These are phyloP conservation scores for Peromyscus eremicus DNA, from an alignment of 2,797 vertebrate species.

Conservation along the genomic window DNA sequence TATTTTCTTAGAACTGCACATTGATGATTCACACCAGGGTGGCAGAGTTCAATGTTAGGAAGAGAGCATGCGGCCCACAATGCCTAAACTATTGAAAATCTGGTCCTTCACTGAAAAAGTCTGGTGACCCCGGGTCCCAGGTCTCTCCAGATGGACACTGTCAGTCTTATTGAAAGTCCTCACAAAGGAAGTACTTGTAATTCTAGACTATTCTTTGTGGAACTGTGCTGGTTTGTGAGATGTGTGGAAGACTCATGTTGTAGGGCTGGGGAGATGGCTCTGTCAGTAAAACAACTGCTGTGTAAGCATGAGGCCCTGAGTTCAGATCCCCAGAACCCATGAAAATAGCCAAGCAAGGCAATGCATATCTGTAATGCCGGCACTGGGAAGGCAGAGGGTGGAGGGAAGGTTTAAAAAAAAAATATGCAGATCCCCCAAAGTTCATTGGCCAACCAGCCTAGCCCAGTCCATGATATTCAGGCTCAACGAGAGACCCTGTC, in stretches of 20 bases:
- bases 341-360: not conserved
- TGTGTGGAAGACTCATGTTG: not conserved
- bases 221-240: not conserved
- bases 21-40: not conserved
- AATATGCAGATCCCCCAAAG: no score
- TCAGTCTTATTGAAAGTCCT: not conserved
- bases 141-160: not conserved
- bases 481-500: not conserved
- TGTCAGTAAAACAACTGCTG: not conserved
- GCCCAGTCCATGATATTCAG: not conserved
- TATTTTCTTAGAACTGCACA: slow-evolving; percentile 5
- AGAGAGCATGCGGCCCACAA: not conserved
- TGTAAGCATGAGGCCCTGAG: not conserved
- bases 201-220: not conserved
- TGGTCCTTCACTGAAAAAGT: not conserved
- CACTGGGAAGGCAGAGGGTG: not conserved
- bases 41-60: not conserved
- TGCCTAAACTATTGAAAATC: not conserved
- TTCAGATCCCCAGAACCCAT: not conserved
- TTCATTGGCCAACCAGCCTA: not conserved
- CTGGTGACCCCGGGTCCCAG: not conserved
- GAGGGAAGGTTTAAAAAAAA: no score
- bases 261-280: not conserved
- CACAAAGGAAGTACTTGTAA: not conserved
- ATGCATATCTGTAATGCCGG: no score